Base-by-base conservation (phyloP, 1,140 invertebrate species). In the Platyscapa corneri region DNA sequence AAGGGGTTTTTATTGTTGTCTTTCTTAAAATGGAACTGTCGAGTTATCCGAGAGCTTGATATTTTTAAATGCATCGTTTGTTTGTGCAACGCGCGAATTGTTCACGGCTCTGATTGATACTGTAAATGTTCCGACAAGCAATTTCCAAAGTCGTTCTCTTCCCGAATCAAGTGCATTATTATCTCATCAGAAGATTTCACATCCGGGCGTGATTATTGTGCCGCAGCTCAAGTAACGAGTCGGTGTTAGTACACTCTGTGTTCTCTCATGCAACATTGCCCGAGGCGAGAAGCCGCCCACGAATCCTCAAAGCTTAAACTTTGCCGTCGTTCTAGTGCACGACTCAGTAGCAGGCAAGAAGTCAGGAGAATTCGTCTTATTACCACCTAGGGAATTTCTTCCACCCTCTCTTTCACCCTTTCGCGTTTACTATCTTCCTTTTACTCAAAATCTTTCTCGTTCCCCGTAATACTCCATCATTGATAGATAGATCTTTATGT, bases 301-400 rank as follows among this genome's bases (percentile, higher is more conserved):
- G 8, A 65, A 64, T 34, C 30, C 49, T 84, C 82, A 79, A 84
- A 84, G 83, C 76, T 79, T 72, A 78, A 84, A 84, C 56, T 84
- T 84, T 30, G 27, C 46, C 65, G 32, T 18, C 49, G 27, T 60
- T 60, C 46, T 37, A 0, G n/a, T 20, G 8, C 74, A 46, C 27
- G 74, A 23, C 23, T 0, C 18, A 56, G 30, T 37, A 56, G 8
- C 27, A 77, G 14, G 20, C 12, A 76, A 76, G 39, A 53, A 49
- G 18, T 37, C 60, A 42, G 23, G 30, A 42, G 70, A 42, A 3
- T 74, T 53, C 77, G 49, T 77, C 64, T 85, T 81, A 80, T 64
- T 85, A 78, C 67, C 46, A 46, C n/a, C 46, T 34, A 14, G 82
- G 74, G 56, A 83, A 67, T 77, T 76, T 12, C n/a, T 75, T 32